Evolutionary conservation across 2,797 vertebrate genomes (phyloP), one percentile per base, ranked within the genome.

Genomic region (Pagetopsis macropterus): DNA sequence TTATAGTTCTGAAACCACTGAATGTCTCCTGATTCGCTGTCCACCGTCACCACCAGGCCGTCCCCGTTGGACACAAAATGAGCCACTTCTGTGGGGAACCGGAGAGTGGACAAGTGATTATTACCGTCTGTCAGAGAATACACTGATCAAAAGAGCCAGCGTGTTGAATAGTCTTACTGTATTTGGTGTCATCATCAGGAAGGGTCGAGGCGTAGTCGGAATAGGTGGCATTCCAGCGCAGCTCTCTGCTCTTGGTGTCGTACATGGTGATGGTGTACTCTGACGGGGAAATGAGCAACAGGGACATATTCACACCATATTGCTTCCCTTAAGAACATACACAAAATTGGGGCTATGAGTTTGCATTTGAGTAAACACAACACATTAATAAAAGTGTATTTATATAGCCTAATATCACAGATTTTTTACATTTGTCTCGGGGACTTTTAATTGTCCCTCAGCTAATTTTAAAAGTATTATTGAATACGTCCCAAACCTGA

Each of bases 201-300:
- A 97, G 89, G 1, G 97, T 96, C 74, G 97, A 96, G 56, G 98
- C 97, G 2, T 99, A 99, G 90, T 99, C 97, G 0, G 96, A 98
- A 81, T 99, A 99, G 46, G 98, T 99, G 89, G 98, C 98, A 40
- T 99, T 99, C 97, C 98, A 99, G 48, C 97, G 96, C 79, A 99
- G 91, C 91, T 99, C 97, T 62, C 97, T 93, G 89, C 95, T 97
- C 88, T 99, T 99, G 76, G 97, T 99, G 94, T 99, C 98, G 1
- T 97, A 99, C 97, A 99, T 99, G 57, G 98, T 98, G 92, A 99
- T 99, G 9, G 98, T 99, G 63, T 99, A 99, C 75, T 99, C 98
- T 98, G 50, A 56, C 95, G 72, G 9, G 16, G 5, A 63, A 15
- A 75, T 17, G 13, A 72, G 65, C 55, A 70, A 61, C 15, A 17